Evolutionary conservation across 2,888 invertebrate genomes (phyloP).

Genomic region (Polymixis flavicincta): DNA sequence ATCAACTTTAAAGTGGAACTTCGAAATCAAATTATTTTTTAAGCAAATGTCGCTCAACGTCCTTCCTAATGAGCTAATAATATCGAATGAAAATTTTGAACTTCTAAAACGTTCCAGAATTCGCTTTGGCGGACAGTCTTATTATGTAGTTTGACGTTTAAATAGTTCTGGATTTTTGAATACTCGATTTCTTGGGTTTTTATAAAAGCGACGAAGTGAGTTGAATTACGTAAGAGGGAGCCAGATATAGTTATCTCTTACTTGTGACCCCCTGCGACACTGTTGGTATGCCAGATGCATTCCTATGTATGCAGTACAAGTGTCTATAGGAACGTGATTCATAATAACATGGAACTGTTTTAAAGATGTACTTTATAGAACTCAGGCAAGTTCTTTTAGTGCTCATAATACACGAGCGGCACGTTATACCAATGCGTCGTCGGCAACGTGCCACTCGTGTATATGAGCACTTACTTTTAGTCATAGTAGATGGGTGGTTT

Average conservation of each 20-base stretch:
- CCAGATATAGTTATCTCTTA: constrained; percentile 29
- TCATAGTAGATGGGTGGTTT: too few species aligned
- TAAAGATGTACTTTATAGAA: not conserved
- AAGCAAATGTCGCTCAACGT: not conserved
- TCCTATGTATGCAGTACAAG: not conserved
- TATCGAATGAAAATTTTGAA: not conserved
- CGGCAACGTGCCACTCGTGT: too few species aligned
- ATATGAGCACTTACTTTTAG: too few species aligned
- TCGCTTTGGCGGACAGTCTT: not conserved
- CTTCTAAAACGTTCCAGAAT: too few species aligned
- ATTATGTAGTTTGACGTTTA: not conserved
- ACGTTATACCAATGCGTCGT: too few species aligned
- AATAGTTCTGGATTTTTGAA: not conserved
- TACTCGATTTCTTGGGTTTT: too few species aligned
- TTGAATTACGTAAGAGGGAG: constrained; percentile 6
- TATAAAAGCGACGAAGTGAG: not conserved
- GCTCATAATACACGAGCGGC: too few species aligned
- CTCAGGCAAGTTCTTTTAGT: not conserved
- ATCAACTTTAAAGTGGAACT: not conserved
- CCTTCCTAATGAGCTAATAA: not conserved
- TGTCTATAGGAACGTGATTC: not conserved
- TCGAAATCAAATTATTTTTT: not conserved
- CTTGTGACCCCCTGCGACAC: constrained; percentile 55
- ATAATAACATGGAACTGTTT: not conserved
- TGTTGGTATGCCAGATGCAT: constrained; percentile 18